These are phyloP conservation scores for Phyto melanocephala DNA, from an alignment of 2,888 invertebrate genomes.

Conservation along the genomic window DNA sequence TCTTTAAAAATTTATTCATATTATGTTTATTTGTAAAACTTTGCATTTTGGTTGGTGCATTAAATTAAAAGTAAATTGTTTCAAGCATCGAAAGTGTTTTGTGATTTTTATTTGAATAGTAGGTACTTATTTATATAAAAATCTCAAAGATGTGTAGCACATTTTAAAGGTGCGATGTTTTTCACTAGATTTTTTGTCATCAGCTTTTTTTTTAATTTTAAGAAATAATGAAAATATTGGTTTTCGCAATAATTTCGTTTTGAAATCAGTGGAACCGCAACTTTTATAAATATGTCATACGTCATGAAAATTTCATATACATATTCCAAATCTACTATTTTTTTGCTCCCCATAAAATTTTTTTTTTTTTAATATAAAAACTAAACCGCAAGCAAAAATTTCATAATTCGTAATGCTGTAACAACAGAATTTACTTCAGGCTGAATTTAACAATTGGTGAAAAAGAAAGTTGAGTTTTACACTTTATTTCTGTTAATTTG, in stretches of 20 bases:
- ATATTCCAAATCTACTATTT: too few relatives aligned
- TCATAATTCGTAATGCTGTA: too few relatives aligned
- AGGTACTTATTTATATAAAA: slow-evolving; percentile 4
- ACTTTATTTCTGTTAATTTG: neutral
- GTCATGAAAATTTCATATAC: too few relatives aligned
- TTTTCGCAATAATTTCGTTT: neutral
- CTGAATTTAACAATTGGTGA: neutral
- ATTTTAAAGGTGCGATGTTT: neutral
- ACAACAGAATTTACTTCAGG: too few relatives aligned
- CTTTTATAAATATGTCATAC: too few relatives aligned
- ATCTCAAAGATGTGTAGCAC: too few relatives aligned
- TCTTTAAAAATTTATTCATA: neutral
- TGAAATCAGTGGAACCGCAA: too few relatives aligned
- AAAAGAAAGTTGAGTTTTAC: slow-evolving; percentile 60
- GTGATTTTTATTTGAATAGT: slow-evolving; percentile 40
- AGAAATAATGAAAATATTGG: neutral
- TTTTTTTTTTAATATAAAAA: too few relatives aligned
- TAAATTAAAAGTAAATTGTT: neutral
- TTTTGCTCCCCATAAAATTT: too few relatives aligned
- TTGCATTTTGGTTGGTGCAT: neutral
- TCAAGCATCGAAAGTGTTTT: slow-evolving; percentile 31
- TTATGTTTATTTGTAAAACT: neutral
- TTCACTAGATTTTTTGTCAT: neutral
- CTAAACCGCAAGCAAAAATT: too few relatives aligned
- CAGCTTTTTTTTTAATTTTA: neutral